Base-by-base conservation (phyloP, 2,888 invertebrate species). In the Blastobasis adustella region DNA sequence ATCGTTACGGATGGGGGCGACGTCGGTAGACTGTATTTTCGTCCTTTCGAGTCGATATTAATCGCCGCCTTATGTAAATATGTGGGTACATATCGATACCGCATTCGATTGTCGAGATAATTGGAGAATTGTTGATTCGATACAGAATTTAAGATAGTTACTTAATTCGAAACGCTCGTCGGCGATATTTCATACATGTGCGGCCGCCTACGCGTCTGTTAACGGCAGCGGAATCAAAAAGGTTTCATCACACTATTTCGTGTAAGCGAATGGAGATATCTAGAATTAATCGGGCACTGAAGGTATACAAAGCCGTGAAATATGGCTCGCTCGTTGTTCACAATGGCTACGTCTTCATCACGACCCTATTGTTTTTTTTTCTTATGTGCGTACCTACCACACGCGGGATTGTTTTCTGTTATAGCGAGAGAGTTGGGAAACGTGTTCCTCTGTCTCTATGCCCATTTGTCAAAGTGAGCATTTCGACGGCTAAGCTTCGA, bases 311-410 rank as follows among this genome's bases (percentile, higher is more conserved):
- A 87, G 85, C 80, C 71, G 82, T 89, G 87, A 89, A 82, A 83
- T 89, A 89, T 89, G 71, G 76, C 79, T 72, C 74, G 76, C 81
- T 87, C 87, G 85, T 80, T 79, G 77, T 72, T 79, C 79, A 89
- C 89, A 89, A 89, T 89, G 85, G 84, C 73, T 79, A 87, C 87
- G 82, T 88, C 89, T 89, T 89, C 88, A 89, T 89, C 89, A 88
- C 80, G 81, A 73, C 68, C 71, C 83, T 71, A 83, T 86, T 85
- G 84, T 87, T 86, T 88, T 88, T 75, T 84, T 85, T 84, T 77
- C 75, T 79, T 73, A 76, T 76, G 75, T 23, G 23, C 23, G 23
- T 23, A 23, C 23, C 23, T 77, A 82, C 80, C 82, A 78, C 79
- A 77, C 77, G 68, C 68, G 62, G 75, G 79, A 83, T 86, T 86